These are phyloP conservation scores for Rhyacichthys aspro DNA, from an alignment of 2,797 vertebrate species.

Conservation along the genomic window DNA sequence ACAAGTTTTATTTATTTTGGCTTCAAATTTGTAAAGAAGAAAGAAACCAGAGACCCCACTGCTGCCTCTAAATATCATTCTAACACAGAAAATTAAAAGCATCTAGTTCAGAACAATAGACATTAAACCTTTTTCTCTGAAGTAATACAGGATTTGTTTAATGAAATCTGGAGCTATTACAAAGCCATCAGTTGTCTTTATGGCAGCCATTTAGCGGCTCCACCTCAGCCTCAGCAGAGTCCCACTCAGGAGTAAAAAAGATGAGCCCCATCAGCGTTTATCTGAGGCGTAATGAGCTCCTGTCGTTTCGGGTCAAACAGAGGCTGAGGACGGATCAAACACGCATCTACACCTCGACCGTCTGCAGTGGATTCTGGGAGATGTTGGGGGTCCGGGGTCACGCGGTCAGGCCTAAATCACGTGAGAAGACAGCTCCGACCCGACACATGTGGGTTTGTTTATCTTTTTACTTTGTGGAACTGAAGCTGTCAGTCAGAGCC, in stretches of 20 bases:
- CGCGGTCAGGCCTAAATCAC: slow-evolving; percentile 68
- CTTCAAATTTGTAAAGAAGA: no score
- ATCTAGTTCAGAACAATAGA: no score
- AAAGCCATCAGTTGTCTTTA: no score
- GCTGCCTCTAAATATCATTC: no score
- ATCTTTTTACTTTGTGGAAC: slow-evolving; percentile 55
- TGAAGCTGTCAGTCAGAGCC: slow-evolving; percentile 52
- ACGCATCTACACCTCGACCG: slow-evolving; percentile 58
- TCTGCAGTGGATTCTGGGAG: slow-evolving; percentile 71
- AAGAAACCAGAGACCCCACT: no score
- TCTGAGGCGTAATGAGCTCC: slow-evolving; percentile 12
- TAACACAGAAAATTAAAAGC: no score
- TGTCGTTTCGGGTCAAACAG: slow-evolving; percentile 39
- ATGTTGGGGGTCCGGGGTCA: slow-evolving; percentile 5
- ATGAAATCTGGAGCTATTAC: no score
- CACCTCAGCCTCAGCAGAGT: slow-evolving; percentile 11
- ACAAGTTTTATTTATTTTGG: no score
- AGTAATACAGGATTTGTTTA: no score
- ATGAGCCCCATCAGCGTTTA: slow-evolving; percentile 22
- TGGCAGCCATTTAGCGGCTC: no score
- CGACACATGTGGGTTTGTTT: slow-evolving; percentile 70
- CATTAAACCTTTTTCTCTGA: no score
- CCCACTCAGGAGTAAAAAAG: slow-evolving; percentile 6
- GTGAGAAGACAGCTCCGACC: slow-evolving; percentile 51
- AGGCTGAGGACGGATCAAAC: slow-evolving; percentile 28